phyloP scores from a whole-genome alignment of 2,888 invertebrate species.

The Tetranychus truncatus region DNA sequence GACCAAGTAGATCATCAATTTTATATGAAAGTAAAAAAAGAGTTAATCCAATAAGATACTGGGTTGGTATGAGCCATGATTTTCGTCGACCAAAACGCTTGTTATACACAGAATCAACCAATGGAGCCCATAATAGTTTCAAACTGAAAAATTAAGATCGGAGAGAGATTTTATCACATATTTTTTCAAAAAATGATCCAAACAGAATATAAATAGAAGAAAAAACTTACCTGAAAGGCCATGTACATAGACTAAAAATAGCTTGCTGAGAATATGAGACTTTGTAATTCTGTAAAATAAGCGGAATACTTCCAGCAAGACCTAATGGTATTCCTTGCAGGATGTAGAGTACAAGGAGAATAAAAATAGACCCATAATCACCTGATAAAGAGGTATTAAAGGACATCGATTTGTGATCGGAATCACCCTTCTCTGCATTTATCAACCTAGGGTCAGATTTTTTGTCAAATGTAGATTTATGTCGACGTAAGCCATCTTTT shows the following conservation, averaged over 20 bases:
- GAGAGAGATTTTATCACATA: not conserved
- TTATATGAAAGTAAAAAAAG: slow-evolving; percentile 67
- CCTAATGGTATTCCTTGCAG: slow-evolving; percentile 77
- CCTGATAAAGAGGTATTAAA: slow-evolving; percentile 11
- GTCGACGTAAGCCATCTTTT: not conserved
- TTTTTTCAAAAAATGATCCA: not conserved
- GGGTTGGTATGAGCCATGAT: slow-evolving; percentile 69
- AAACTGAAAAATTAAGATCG: slow-evolving; percentile 37
- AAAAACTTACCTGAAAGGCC: slow-evolving; percentile 44
- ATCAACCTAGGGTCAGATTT: not conserved
- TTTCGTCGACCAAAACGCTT: slow-evolving; percentile 71
- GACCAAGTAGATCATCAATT: slow-evolving; percentile 56
- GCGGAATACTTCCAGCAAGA: slow-evolving; percentile 77
- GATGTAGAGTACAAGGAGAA: slow-evolving; percentile 77
- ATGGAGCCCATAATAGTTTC: slow-evolving; percentile 92
- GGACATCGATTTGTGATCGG: not conserved
- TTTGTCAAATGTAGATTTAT: not conserved
- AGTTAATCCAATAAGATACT: slow-evolving; percentile 66
- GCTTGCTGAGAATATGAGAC: slow-evolving; percentile 83
- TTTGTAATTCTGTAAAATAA: slow-evolving; percentile 76
- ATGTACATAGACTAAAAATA: slow-evolving; percentile 66
- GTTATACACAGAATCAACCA: slow-evolving; percentile 74
- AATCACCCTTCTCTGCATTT: not conserved
- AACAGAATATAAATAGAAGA: not conserved
- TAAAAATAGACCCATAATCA: slow-evolving; percentile 48